phyloP scores from a whole-genome alignment of 2,113 vertebrate species.

The Myiagra hebetior region DNA sequence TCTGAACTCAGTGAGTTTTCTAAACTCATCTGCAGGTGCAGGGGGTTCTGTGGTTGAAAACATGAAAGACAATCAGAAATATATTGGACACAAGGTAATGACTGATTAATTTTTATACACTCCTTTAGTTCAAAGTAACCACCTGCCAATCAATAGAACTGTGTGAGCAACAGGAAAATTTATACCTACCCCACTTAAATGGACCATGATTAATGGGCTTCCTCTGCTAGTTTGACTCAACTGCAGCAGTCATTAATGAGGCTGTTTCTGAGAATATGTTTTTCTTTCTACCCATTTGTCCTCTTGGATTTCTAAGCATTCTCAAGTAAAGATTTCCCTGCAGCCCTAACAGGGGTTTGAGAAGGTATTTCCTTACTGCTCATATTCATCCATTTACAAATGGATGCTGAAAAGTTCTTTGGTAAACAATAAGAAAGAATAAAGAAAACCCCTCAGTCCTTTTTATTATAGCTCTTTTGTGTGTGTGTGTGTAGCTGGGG shows the following conservation, averaged over 20 bases:
- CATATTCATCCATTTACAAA: not conserved
- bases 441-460: not conserved
- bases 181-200: not conserved
- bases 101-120: not conserved
- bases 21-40: conserved; percentile 95
- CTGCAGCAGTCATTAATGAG: not conserved
- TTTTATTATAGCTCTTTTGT: not conserved
- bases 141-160: not conserved
- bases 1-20: conserved; percentile 81
- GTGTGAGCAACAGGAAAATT: not conserved
- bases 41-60: conserved; percentile 85
- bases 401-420: not conserved
- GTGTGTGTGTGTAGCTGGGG: not conserved
- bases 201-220: not conserved
- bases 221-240: not conserved
- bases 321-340: not conserved
- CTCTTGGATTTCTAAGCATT: not conserved
- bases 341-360: not conserved
- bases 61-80: conserved; percentile 61
- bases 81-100: not conserved
- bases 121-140: not conserved
- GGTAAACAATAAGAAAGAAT: not conserved
- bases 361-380: not conserved
- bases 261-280: not conserved
- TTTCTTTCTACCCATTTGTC: not conserved